Evolutionary conservation across 2,113 vertebrate genomes (phyloP), one percentile per base, ranked within the genome.

Genomic region (Vimba vimba): DNA sequence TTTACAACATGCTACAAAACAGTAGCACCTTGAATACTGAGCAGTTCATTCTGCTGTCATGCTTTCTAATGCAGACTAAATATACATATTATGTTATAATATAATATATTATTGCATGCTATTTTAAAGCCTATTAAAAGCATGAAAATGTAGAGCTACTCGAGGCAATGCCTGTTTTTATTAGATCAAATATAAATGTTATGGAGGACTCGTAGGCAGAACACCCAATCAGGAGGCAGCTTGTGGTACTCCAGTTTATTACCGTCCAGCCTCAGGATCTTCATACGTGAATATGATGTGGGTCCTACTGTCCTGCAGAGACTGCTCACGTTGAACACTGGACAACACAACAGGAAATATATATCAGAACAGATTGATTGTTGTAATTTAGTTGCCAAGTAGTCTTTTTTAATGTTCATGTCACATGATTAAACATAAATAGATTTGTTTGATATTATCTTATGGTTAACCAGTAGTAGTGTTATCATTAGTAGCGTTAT

Each of bases 311-410:
- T 91, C 88, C 92, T 90, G 91, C 95, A 96, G 87, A 95, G 94
- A 89, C 94, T 95, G 57, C 85, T 93, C 78, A 94, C n/a, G 52
- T 93, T 95, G 91, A 95, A 93, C 85, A 90, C 95, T 96, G 88
- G 21, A 50, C 90, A 57, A 86, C 39, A 86, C 62, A 55, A 45
- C 23, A 64, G 59, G 11, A 62, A 62, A 62, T n/a, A 25, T 62
- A 62, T 62, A 4, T n/a, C 60, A 64, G 60, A 64, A 25, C 27
- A 68, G 64, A 7, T 17, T 33, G 13, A 5, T 27, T 66, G 62
- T 66, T 33, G 2, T 30, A 17, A 68, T 68, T 30, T 68, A 68
- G 64, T 33, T 30, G 27, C 0, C 25, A 17, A 19, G 64, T 68
- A 57, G 6, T 21, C 6, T 57, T 21, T 57, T 57, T 57, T 57